Evolutionary conservation across 2,888 invertebrate species (phyloP).

Genomic region (Dusona sp.): DNA sequence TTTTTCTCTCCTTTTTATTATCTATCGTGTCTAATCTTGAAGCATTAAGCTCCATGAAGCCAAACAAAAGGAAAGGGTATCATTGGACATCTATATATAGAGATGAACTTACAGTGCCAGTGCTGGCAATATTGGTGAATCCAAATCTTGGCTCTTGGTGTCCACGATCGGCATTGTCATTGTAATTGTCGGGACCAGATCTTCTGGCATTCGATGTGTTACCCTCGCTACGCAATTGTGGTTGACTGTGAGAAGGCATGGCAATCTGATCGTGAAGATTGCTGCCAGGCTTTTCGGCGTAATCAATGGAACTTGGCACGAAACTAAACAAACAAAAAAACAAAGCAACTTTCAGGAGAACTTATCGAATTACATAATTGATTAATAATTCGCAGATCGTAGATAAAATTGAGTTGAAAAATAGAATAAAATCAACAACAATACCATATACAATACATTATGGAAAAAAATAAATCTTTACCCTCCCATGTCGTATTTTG

Average conservation of each 20-base stretch:
- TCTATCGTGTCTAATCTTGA: too few relatives aligned
- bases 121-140: conserved; percentile 82
- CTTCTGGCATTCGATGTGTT: conserved; percentile 70
- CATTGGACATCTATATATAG: not conserved
- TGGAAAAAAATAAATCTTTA: conserved; percentile 69
- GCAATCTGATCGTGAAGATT: conserved; percentile 81
- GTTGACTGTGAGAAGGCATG: conserved; percentile 77
- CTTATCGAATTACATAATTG: too few relatives aligned
- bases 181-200: conserved; percentile 71
- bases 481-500: conserved; percentile 82
- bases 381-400: too few relatives aligned
- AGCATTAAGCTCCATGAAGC: too few relatives aligned
- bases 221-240: conserved; percentile 73
- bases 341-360: too few relatives aligned
- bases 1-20: not conserved
- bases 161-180: conserved; percentile 76
- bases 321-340: conserved; percentile 76
- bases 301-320: conserved; percentile 84
- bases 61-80: too few relatives aligned
- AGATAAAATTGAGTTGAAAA: not conserved
- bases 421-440: not conserved
- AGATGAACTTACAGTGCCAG: conserved; percentile 78
- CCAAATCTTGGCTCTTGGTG: conserved; percentile 84
- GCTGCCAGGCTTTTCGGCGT: conserved; percentile 77
- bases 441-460: not conserved